Evolutionary conservation across 2,888 invertebrate species (phyloP).

Genomic region (Dynastes tityus): DNA sequence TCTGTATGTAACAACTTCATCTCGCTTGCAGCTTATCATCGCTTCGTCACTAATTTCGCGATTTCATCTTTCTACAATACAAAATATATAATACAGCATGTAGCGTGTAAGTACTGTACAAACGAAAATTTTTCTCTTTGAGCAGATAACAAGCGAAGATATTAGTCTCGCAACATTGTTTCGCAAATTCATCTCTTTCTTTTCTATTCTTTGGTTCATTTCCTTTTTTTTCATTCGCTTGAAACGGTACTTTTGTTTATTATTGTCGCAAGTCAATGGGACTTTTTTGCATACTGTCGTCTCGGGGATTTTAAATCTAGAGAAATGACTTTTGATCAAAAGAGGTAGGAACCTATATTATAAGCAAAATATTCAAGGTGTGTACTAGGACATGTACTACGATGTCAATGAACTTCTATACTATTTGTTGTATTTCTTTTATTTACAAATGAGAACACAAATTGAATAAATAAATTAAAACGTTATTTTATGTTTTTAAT

Average conservation of each 20-base stretch:
- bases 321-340: neutral
- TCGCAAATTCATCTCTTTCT: neutral
- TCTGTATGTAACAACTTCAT: no score
- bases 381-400: neutral
- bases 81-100: no score
- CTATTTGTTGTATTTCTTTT: neutral
- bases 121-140: constrained; percentile 1
- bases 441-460: neutral
- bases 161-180: neutral
- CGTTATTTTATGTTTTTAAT: neutral
- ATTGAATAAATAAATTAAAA: no score
- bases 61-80: no score
- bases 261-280: constrained; percentile 1
- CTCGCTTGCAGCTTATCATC: no score
- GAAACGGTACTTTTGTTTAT: constrained; percentile 6
- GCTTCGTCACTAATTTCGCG: no score
- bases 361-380: neutral
- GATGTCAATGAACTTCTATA: neutral
- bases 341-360: neutral
- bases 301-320: neutral
- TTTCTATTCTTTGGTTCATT: neutral
- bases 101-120: no score
- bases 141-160: neutral
- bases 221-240: neutral
- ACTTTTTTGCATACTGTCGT: neutral